Base-by-base conservation (phyloP, 2,888 invertebrate genomes). In the Lepidochrysops patricia region DNA sequence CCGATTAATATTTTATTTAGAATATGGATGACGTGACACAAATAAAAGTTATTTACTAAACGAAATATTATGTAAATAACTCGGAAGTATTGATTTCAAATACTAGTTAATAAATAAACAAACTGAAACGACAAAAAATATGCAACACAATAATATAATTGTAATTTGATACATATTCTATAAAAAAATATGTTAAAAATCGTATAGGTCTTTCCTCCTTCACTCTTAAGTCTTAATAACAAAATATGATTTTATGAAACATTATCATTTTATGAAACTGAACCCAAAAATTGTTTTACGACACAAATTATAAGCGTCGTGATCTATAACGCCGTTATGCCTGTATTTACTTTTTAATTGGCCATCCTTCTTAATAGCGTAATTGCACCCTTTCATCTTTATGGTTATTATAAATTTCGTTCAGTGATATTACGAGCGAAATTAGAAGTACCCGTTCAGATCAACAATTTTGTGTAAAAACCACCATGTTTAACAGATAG, bases 271-370 rank as follows among this genome's bases (percentile, higher is more conserved):
- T 43, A 23, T 43, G 43, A 23, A 43, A 43, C 43, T 43, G 19
- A 43, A 43, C 43, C 43, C 43, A 43, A 43, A 43, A 43, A 43
- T 43, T 43, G 43, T 43, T 43, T 43, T 43, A 43, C 43, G 43
- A 2, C 43, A 6, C 43, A 43, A 43, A 43, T 43, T 43, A 19
- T 43, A 43, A 43, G 43, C 43, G 43, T 43, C 9, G 43, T 43
- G 43, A 43, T 43, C 43, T 43, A 43, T 19, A 43, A 43, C 43
- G 43, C 43, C 19, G 43, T 43, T 43, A 43, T 43, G 43, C 43
- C 43, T 43, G 43, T 43, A 23, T 43, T 50, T 50, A 50, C 50
- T 50, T 50, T 50, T 43, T 43, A 43, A 43, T 50, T 50, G 50
- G 26, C 50, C 26, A 50, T 26, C 25, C 50, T 54, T 54, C 19